Percentiles rank a stretch among this genome's conserved stretches.
phyloP scores from a whole-genome alignment of 1,140 invertebrate species.

The Zelostemma sp. region DNA sequence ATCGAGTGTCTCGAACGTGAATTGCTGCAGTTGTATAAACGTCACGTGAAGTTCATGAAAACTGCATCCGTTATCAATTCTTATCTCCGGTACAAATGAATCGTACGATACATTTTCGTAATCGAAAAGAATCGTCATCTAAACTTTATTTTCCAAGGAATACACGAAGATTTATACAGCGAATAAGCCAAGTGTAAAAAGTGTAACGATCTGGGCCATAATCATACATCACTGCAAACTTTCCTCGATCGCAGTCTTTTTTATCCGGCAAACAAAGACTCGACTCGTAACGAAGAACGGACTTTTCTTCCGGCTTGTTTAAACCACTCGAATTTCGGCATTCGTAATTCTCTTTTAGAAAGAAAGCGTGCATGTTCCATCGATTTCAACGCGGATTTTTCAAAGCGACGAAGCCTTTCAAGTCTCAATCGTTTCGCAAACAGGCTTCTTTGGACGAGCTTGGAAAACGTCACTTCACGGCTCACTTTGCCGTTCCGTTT shows the following conservation, averaged over 20 bases:
- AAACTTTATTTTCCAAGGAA: too few relatives aligned
- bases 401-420: not conserved
- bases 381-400: not conserved
- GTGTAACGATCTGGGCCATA: slow-evolving; percentile 42
- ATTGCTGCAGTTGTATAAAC: not conserved
- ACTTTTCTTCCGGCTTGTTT: slow-evolving; percentile 2
- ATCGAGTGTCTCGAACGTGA: slow-evolving; percentile 24
- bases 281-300: slow-evolving; percentile 37
- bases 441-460: not conserved
- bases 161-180: slow-evolving; percentile 30
- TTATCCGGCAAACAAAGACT: slow-evolving; percentile 41
- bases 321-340: not conserved
- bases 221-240: slow-evolving; percentile 30
- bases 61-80: not conserved
- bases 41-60: not conserved
- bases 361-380: not conserved
- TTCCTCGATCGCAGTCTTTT: slow-evolving; percentile 31
- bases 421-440: not conserved
- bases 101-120: too few relatives aligned
- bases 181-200: slow-evolving; percentile 41
- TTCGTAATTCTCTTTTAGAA: too few relatives aligned
- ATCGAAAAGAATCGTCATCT: too few relatives aligned
- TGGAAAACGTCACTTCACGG: not conserved
- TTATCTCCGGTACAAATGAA: too few relatives aligned
- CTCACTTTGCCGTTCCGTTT: not conserved